A percentile compares a stretch with the other conserved stretches of the same genome.
Evolutionary conservation across 1,140 invertebrate genomes (phyloP).

Genomic region (Eurosta solidaginis): DNA sequence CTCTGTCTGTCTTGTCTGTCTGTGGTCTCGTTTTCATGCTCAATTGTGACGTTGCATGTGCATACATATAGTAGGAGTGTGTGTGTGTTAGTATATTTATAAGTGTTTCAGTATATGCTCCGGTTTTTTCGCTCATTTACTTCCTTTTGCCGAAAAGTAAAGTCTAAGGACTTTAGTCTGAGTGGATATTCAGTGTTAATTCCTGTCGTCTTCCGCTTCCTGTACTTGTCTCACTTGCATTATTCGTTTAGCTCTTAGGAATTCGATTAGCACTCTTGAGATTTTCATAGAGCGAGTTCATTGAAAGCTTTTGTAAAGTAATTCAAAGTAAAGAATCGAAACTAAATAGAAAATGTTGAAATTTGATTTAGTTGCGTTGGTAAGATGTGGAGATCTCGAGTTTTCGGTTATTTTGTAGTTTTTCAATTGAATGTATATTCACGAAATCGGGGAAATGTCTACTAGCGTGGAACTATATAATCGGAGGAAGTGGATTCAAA

Average conservation of each 20-base stretch:
- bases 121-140: conserved; percentile 21
- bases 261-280: conserved; percentile 17
- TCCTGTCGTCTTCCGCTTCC: conserved; percentile 47
- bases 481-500: too few relatives aligned
- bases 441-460: too few relatives aligned
- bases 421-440: too few relatives aligned
- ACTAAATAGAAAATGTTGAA: too few relatives aligned
- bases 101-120: not conserved
- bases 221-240: not conserved
- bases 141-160: conserved; percentile 53
- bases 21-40: conserved; percentile 30
- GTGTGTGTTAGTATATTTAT: not conserved
- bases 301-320: not conserved
- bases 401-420: too few relatives aligned
- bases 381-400: too few relatives aligned
- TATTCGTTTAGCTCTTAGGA: conserved; percentile 19
- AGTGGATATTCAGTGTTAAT: conserved; percentile 55
- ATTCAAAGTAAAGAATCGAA: too few relatives aligned
- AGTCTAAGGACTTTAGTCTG: conserved; percentile 59
- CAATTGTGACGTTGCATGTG: conserved; percentile 35
- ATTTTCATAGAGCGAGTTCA: not conserved
- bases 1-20: not conserved
- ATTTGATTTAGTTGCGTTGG: too few relatives aligned
- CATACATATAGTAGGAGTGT: not conserved
- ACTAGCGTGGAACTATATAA: too few relatives aligned